Evolutionary conservation across 2,888 invertebrate species (phyloP), one percentile per base, ranked within the genome.

Genomic region (Polyploca ridens): DNA sequence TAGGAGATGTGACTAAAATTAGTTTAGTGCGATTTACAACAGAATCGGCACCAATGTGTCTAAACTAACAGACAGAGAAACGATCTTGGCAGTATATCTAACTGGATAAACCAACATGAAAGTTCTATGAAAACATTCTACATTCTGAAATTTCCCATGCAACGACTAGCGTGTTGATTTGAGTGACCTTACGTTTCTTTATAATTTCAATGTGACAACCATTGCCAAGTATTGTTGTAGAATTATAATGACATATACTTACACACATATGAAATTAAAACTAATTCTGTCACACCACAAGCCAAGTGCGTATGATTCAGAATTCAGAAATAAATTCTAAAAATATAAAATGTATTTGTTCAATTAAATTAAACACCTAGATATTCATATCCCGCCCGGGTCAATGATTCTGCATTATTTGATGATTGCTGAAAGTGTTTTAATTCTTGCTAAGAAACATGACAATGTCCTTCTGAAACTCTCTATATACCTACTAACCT

Each of bases 61-160:
- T 14, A 44, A 10, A 6, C 19, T 19, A 1, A 54, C 2, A 10
- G 10, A 19, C 8, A 54, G 0, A 4, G 3, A n/a, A 19, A 4
- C n/a, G 8, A 54, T 54, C 54, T 54, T 49, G 49, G 16, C 49
- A 19, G 8, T 46, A 19, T 19, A n/a, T 19, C 54, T 54, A 8
- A n/a, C 54, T 54, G 10, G 54, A 54, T 19, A 54, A 54, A 54
- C 54, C 16, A 19, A 54, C 7, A 54, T 54, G 16, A 54, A 54
- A 54, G 54, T 54, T 54, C 54, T n/a, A 54, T 54, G 54, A 54
- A 54, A 54, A 16, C 54, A 19, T 54, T 54, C 19, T 46, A 46
- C 6, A 46, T n/a, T 54, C 19, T 54, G 54, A 54, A 54, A 54
- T 54, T 19, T 10, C 54, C 54, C 54, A 3, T 10, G 54, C 16